phyloP scores from a whole-genome alignment of 2,888 invertebrate species.

The Phytoseiulus persimilis region DNA sequence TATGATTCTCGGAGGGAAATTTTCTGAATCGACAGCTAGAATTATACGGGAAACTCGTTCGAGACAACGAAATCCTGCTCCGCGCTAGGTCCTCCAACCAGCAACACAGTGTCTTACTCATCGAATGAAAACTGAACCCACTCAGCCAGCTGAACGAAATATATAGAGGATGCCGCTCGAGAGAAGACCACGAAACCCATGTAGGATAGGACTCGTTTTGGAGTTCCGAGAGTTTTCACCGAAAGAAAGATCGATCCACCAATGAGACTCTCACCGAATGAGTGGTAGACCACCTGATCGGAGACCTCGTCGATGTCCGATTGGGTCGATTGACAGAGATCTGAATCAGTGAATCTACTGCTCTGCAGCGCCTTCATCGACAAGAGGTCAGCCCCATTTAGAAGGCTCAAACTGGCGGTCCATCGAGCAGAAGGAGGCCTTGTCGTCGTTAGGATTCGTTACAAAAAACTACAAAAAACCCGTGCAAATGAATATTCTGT shows the following conservation, averaged over 20 bases:
- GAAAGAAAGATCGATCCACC: background rate
- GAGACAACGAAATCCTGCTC: background rate
- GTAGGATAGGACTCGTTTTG: background rate
- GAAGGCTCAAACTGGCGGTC: background rate
- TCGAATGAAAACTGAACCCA: background rate
- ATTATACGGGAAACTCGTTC: background rate
- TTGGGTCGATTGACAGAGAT: no score
- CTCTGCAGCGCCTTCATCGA: background rate
- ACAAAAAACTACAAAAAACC: slow-evolving; percentile 34
- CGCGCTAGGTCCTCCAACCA: background rate
- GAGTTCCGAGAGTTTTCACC: background rate
- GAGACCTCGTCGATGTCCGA: no score
- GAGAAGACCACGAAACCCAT: background rate
- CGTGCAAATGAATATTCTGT: slow-evolving; percentile 37
- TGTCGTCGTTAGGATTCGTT: slow-evolving; percentile 36
- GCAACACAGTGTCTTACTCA: background rate
- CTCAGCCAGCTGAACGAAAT: background rate
- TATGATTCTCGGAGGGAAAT: background rate
- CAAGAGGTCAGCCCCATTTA: background rate
- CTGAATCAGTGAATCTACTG: background rate
- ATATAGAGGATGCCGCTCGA: background rate
- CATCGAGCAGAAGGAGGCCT: background rate
- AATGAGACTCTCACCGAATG: background rate
- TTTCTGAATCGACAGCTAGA: background rate
- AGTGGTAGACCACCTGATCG: background rate